Percentiles rank a stretch among this genome's conserved stretches.
phyloP scores from a whole-genome alignment of 2,113 vertebrate species.

The Cnemophilus loriae region DNA sequence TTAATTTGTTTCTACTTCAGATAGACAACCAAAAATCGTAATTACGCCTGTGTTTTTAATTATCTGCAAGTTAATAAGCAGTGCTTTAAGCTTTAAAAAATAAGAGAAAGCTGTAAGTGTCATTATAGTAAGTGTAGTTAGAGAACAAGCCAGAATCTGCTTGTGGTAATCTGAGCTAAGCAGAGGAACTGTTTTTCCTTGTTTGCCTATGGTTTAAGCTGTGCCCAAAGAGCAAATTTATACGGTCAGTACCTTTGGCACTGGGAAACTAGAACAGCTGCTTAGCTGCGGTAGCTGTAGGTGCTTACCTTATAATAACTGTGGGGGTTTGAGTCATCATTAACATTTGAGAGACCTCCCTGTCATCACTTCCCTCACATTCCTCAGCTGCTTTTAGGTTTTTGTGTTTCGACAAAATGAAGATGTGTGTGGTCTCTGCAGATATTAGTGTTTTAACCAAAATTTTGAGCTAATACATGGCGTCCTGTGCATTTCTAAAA shows the following conservation, averaged over 20 bases:
- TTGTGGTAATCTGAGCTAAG: background rate
- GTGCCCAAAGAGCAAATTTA: background rate
- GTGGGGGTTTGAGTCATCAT: background rate
- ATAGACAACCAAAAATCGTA: background rate
- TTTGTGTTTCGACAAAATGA: background rate
- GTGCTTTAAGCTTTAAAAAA: background rate
- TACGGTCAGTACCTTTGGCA: background rate
- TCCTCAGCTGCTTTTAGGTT: background rate
- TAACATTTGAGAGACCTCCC: background rate
- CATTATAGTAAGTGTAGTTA: background rate
- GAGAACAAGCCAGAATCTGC: background rate
- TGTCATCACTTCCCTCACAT: background rate
- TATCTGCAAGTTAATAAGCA: background rate
- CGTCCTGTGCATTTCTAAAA: background rate
- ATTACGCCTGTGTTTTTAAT: background rate
- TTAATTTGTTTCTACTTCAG: background rate
- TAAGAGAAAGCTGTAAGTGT: background rate
- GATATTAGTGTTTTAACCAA: background rate
- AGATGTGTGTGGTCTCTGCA: background rate
- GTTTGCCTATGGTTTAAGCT: background rate
- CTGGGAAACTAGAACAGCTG: background rate
- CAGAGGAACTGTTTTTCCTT: background rate
- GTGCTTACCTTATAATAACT: background rate
- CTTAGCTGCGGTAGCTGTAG: background rate
- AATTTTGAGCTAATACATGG: background rate